A percentile compares a stretch with the other conserved stretches of the same genome.
Evolutionary conservation across 1,140 invertebrate species (phyloP).

Genomic region (Cyclargus thomasi): DNA sequence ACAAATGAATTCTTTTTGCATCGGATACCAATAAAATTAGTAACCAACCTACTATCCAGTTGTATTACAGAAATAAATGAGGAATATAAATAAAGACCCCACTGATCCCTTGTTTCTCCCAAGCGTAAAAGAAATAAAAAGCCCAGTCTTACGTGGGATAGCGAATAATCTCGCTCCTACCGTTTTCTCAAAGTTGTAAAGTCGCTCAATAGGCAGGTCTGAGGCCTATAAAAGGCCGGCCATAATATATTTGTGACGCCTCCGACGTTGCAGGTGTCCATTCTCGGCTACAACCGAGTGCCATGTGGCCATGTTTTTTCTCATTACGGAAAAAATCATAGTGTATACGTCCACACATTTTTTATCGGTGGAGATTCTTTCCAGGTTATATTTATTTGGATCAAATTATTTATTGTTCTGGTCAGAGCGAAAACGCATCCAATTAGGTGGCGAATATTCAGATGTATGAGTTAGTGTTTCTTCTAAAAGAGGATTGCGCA

Average conservation of each 20-base stretch:
- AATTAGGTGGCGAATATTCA: too few relatives aligned
- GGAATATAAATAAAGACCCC: not conserved
- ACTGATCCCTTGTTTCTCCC: not conserved
- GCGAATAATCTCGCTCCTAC: constrained; percentile 9
- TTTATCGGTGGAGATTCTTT: too few relatives aligned
- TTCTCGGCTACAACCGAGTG: not conserved
- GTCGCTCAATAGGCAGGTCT: constrained; percentile 10
- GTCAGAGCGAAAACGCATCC: too few relatives aligned
- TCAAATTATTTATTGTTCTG: too few relatives aligned
- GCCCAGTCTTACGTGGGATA: not conserved
- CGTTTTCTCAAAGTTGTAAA: constrained; percentile 13
- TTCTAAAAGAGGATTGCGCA: not conserved
- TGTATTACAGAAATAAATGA: not conserved
- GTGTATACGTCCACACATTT: not conserved
- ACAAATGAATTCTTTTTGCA: too few relatives aligned
- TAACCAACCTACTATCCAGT: not conserved
- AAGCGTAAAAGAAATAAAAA: constrained; percentile 1
- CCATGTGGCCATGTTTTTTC: not conserved
- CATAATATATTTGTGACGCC: constrained; percentile 2
- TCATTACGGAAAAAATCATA: not conserved
- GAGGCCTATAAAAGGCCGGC: constrained; percentile 9
- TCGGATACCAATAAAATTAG: not conserved
- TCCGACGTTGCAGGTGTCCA: not conserved
- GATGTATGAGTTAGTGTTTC: not conserved
- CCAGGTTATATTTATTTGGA: too few relatives aligned